Percentiles rank a stretch among this genome's conserved stretches.
Conservation (phyloP, 2,888 invertebrate genomes). For the Sinhomidia bicolor region DNA sequence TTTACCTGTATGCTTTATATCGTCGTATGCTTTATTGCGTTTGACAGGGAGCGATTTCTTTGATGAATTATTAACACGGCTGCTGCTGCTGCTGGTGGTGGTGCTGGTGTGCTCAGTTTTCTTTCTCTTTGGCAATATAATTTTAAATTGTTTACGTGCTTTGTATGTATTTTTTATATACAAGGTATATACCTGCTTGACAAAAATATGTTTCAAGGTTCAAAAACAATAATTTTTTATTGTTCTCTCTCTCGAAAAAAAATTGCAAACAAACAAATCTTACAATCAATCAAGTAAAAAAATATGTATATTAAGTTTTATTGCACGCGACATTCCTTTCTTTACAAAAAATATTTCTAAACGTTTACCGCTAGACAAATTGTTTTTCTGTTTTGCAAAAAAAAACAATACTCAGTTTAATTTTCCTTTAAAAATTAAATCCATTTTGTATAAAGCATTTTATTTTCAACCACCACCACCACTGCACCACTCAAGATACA, state of each 20-base stretch:
- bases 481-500: not conserved
- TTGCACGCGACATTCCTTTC: constrained; percentile 6
- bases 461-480: not conserved
- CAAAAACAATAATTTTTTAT: not conserved
- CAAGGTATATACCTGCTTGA: too few species aligned
- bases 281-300: constrained; percentile 20
- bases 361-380: not conserved
- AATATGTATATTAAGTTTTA: not conserved
- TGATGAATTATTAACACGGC: constrained; percentile 13
- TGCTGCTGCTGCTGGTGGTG: too few species aligned
- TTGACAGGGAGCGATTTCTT: constrained; percentile 41
- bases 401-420: not conserved
- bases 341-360: not conserved
- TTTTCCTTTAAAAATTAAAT: too few species aligned
- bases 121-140: not conserved
- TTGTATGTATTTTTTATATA: too few species aligned
- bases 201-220: too few species aligned
- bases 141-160: too few species aligned
- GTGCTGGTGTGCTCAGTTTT: not conserved
- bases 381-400: not conserved
- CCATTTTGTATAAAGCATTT: too few species aligned
- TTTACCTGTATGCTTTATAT: not conserved
- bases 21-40: constrained; percentile 23
- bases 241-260: not conserved
- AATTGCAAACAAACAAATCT: not conserved